Evolutionary conservation across 2,888 invertebrate species (phyloP).

Genomic region (Tipula unca): DNA sequence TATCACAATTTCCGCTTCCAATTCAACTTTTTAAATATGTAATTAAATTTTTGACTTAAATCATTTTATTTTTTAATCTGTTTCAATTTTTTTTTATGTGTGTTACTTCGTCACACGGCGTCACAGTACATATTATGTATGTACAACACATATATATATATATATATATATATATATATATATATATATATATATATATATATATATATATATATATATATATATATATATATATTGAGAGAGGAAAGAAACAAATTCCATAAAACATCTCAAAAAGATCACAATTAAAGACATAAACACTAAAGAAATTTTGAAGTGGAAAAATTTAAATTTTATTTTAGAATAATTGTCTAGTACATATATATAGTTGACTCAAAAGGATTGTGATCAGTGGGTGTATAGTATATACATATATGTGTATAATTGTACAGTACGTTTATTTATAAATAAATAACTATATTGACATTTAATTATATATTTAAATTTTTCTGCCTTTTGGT

Average conservation of each 20-base stretch:
- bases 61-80: not conserved
- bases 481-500: not conserved
- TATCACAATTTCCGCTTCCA: slow-evolving; percentile 14
- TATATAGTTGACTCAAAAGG: not conserved
- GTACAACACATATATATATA: no score
- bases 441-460: not conserved
- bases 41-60: not conserved
- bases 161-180: no score
- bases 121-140: not conserved
- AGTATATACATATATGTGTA: not conserved
- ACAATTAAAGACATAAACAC: slow-evolving; percentile 3
- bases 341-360: no score
- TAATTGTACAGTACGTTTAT: not conserved
- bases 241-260: not conserved
- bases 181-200: no score
- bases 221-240: no score
- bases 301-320: not conserved
- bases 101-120: not conserved
- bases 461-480: not conserved
- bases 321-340: not conserved
- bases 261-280: not conserved
- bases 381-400: not conserved
- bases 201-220: no score
- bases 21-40: not conserved
- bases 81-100: not conserved